Conservation (phyloP, 2,888 invertebrate species). For the Elysia crispata region DNA sequence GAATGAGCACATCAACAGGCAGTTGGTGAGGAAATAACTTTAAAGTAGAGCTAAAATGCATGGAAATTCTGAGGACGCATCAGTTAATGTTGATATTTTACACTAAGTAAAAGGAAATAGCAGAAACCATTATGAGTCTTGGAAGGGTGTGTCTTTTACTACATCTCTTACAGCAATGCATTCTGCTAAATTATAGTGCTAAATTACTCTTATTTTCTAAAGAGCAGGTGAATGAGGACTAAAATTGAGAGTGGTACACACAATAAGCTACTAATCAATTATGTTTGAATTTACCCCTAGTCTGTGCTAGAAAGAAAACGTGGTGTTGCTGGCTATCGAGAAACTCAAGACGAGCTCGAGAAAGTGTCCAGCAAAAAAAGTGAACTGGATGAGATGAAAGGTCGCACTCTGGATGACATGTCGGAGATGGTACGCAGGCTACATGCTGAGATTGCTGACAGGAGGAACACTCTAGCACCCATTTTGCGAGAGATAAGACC, state of each 20-base stretch:
- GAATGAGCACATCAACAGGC: constrained; percentile 79
- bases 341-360: constrained; percentile 81
- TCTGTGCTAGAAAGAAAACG: constrained; percentile 70
- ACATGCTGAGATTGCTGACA: constrained; percentile 81
- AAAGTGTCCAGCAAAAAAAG: constrained; percentile 80
- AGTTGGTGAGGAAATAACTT: constrained; percentile 79
- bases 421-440: constrained; percentile 79
- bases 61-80: too few species aligned
- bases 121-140: too few species aligned
- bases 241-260: too few species aligned
- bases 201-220: too few species aligned
- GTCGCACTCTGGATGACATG: constrained; percentile 80
- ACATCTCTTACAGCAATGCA: too few species aligned
- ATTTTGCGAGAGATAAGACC: constrained; percentile 83
- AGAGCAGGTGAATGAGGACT: too few species aligned
- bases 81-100: too few species aligned
- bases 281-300: constrained; percentile 52
- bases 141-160: too few species aligned
- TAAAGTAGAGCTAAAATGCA: too few species aligned
- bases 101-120: too few species aligned
- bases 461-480: constrained; percentile 82
- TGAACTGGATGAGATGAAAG: constrained; percentile 79
- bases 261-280: too few species aligned
- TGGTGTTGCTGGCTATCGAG: constrained; percentile 79
- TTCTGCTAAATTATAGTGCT: too few species aligned